A percentile compares a stretch with the other conserved stretches of the same genome.
These are phyloP conservation scores for Lasiurus cinereus DNA, from an alignment of 2,113 vertebrate genomes.

Conservation along the genomic window DNA sequence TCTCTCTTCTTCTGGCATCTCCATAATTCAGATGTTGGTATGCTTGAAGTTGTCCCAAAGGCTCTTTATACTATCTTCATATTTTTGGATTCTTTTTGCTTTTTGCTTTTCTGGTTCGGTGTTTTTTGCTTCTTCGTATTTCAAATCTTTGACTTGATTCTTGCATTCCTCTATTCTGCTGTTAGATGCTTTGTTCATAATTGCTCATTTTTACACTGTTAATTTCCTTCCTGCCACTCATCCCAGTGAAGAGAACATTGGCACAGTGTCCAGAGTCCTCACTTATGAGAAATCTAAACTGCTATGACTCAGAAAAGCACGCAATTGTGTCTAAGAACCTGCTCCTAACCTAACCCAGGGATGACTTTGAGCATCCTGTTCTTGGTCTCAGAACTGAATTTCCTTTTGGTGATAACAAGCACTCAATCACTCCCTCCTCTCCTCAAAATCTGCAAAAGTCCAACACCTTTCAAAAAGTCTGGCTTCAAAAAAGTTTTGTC, in stretches of 20 bases:
- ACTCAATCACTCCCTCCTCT: not conserved
- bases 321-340: not conserved
- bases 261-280: not conserved
- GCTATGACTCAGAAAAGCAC: not conserved
- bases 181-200: not conserved
- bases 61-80: no score
- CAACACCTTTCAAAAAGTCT: not conserved
- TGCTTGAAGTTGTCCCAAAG: no score
- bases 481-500: not conserved
- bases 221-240: not conserved
- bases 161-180: no score
- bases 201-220: not conserved
- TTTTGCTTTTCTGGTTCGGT: no score
- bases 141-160: no score
- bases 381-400: not conserved
- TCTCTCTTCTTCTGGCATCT: no score
- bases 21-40: no score
- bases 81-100: no score
- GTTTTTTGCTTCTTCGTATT: no score
- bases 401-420: not conserved
- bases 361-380: not conserved
- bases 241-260: not conserved
- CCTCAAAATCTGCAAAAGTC: not conserved
- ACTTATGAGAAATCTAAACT: not conserved
- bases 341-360: not conserved